Conservation (phyloP, 2,888 invertebrate species). For the Dynastes tityus region DNA sequence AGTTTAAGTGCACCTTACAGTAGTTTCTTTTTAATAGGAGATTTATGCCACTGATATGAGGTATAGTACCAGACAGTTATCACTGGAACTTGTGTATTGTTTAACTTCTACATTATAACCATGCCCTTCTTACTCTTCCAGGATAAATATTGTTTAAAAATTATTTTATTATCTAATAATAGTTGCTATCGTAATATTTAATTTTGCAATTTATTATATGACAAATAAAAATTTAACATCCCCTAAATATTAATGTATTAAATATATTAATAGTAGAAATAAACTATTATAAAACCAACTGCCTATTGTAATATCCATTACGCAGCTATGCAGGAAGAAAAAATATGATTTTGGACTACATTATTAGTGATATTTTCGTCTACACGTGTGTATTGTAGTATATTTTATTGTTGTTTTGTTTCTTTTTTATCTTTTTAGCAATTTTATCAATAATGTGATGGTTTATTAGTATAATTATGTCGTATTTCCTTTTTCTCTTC, state of each 20-base stretch:
- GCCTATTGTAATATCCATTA: not conserved
- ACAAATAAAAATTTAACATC: not conserved
- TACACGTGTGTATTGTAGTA: not conserved
- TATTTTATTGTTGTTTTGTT: constrained; percentile 37
- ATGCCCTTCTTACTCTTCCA: too few species aligned
- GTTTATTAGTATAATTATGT: constrained; percentile 34
- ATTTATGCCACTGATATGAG: too few species aligned
- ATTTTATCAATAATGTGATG: constrained; percentile 39
- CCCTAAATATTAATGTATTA: not conserved
- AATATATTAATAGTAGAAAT: not conserved
- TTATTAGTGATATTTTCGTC: constrained; percentile 25
- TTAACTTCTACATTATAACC: too few species aligned
- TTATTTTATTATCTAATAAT: too few species aligned
- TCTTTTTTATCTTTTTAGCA: constrained; percentile 35
- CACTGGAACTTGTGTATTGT: too few species aligned
- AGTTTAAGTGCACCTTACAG: too few species aligned
- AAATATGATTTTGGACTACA: not conserved
- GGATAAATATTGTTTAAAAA: too few species aligned
- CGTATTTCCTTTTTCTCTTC: constrained; percentile 19
- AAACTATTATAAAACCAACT: constrained; percentile 1
- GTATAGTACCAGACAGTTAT: too few species aligned
- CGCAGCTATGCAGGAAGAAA: constrained; percentile 29
- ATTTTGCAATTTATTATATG: too few species aligned
- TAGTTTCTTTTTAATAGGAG: too few species aligned
- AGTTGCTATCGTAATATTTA: too few species aligned